These are phyloP conservation scores for Ficedula albicollis DNA, from an alignment of 2,797 vertebrate species.

Conservation along the genomic window DNA sequence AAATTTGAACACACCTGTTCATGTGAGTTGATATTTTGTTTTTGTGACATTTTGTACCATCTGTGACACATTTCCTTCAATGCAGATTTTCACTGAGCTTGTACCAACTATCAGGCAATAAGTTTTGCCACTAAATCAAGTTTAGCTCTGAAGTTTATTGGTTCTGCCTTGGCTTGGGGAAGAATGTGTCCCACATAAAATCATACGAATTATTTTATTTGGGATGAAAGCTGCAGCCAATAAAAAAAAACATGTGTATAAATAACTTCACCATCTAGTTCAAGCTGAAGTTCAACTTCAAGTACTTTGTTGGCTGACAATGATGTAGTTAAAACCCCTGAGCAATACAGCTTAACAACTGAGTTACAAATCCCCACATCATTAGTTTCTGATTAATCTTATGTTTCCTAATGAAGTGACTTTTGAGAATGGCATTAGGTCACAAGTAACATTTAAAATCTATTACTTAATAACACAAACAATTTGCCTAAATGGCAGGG, in stretches of 20 bases:
- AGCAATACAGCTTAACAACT: not conserved
- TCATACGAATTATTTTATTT: not conserved
- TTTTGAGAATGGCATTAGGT: not conserved
- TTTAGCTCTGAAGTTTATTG: not conserved
- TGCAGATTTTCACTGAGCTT: not conserved
- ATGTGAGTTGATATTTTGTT: not conserved
- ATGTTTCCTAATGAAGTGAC: not conserved
- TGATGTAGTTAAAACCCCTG: not conserved
- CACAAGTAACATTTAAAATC: not conserved
- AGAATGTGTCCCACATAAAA: not conserved
- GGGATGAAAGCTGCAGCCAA: not conserved
- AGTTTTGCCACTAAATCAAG: not conserved
- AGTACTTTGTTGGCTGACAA: not conserved
- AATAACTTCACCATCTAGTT: not conserved
- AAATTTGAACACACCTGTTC: not conserved
- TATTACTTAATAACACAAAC: not conserved
- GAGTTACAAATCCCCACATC: not conserved
- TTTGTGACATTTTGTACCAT: not conserved
- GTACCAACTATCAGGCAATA: not conserved
- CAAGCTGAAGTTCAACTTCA: not conserved
- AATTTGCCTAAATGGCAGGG: not conserved
- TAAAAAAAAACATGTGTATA: not conserved
- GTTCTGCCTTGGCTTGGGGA: not conserved
- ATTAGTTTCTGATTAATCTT: slow-evolving; percentile 10
- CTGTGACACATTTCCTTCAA: not conserved